Base-by-base conservation (phyloP, 2,113 vertebrate genomes). In the Paedocypris sp. region DNA sequence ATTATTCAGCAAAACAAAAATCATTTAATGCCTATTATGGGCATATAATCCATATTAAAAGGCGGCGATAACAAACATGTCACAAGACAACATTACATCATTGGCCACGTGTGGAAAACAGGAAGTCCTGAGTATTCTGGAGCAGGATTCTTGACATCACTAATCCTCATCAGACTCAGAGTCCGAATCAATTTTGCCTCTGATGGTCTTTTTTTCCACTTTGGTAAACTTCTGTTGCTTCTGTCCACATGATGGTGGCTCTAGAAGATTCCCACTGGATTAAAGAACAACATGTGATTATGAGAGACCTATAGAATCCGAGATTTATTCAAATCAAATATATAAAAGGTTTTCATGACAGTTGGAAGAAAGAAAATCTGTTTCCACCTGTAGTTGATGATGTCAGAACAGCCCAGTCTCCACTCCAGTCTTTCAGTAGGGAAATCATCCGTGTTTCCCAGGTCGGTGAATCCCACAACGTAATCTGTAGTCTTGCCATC, bases 391-490 rank as follows among this genome's bases (percentile, higher is more conserved):
- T 97, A 99, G 69, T 86, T 94, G 49, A 99, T 89, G 39, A 97
- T 69, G 0, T 80, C 83, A 28, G 90, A 85, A 71, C 91, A 96
- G 51, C 94, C 95, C 43, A 99, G 82, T 66, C 95, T 87, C 95
- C 95, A 99, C 33, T 97, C 94, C 22, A 99, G 82, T 60, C 91
- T 85, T 75, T 99, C 94, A 60, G 93, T 97, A 29, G 88, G 69
- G 69, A 98, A 99, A 60, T 99, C 94, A 15, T 99, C 95, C 2
- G 91, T 94, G 80, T 95, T 96, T 8, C 95, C 95, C 0, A 99
- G 80, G 72, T 99, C 93, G 41, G 83, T 76, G 72, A 99, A 99
- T 26, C 95, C 94, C 25, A 95, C 89, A 8, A 99, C 54, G 3
- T 91, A 97, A 82, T 98, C 95, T 72, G 91, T 90, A 2, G 94